These are phyloP conservation scores for Typhlichthys eigenmanni DNA, from an alignment of 2,797 vertebrate genomes.

Conservation along the genomic window DNA sequence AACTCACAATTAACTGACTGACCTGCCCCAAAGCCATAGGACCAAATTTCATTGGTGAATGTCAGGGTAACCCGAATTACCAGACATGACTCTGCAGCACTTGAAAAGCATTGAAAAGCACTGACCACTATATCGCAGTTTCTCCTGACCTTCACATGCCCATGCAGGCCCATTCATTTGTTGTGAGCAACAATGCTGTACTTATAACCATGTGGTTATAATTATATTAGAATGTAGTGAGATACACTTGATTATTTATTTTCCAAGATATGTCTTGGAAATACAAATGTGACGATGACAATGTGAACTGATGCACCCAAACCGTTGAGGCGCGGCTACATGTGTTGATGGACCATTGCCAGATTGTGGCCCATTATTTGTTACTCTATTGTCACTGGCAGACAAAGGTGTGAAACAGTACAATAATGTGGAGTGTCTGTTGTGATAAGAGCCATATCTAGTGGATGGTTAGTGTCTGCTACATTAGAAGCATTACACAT, in stretches of 20 bases:
- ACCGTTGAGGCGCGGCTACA: no score
- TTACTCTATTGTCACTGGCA: not conserved
- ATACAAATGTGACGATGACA: no score
- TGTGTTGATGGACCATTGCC: no score
- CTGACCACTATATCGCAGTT: not conserved
- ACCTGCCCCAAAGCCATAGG: not conserved
- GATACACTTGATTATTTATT: no score
- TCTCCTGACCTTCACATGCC: not conserved
- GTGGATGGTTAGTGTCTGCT: constrained; percentile 1
- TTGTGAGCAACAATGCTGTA: not conserved
- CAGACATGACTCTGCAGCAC: not conserved
- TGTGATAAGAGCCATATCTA: constrained; percentile 2
- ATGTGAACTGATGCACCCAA: no score
- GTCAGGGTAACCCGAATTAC: constrained; percentile 1
- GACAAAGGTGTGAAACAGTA: not conserved
- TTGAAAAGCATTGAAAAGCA: not conserved
- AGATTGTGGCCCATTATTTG: no score
- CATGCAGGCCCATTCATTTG: not conserved
- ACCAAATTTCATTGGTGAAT: not conserved
- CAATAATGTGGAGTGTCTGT: not conserved
- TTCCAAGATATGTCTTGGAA: no score
- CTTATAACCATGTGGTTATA: no score
- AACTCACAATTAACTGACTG: not conserved
- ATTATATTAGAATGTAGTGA: no score
- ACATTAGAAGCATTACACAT: constrained; percentile 14